phyloP scores from a whole-genome alignment of 2,113 vertebrate species.

The Carollia perspicillata region DNA sequence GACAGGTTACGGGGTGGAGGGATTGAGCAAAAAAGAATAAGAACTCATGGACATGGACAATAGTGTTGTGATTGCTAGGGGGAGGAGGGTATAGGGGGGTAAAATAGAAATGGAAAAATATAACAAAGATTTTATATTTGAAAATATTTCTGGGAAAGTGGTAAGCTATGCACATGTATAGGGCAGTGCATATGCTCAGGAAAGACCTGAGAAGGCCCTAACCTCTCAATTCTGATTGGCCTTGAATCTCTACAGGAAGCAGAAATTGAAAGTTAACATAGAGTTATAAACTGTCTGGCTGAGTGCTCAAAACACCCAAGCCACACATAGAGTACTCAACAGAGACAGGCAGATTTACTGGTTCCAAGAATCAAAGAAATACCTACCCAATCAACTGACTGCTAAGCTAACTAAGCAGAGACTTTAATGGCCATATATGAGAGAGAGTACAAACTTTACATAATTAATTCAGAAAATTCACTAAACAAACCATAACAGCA shows the following conservation, averaged over 20 bases:
- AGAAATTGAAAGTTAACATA: not conserved
- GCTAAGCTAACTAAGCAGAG: not conserved
- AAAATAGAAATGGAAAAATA: too few species aligned
- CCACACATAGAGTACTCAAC: not conserved
- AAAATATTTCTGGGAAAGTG: not conserved
- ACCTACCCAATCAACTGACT: not conserved
- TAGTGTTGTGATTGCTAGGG: too few species aligned
- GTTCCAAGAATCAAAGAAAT: not conserved
- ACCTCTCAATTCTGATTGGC: not conserved
- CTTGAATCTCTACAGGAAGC: not conserved
- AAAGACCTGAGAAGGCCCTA: not conserved
- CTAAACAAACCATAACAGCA: not conserved
- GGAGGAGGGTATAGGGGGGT: too few species aligned
- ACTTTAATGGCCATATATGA: not conserved
- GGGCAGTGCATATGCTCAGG: not conserved
- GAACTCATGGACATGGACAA: too few species aligned
- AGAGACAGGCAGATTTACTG: not conserved
- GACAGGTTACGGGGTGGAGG: too few species aligned
- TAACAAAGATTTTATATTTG: too few species aligned
- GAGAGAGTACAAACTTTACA: not conserved
- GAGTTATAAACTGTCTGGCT: not conserved
- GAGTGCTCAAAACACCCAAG: not conserved
- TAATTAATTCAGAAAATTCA: not conserved
- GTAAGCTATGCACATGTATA: not conserved
- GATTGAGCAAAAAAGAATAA: too few species aligned